Conservation (phyloP, 2,113 vertebrate genomes). For the Tupaia tana region DNA sequence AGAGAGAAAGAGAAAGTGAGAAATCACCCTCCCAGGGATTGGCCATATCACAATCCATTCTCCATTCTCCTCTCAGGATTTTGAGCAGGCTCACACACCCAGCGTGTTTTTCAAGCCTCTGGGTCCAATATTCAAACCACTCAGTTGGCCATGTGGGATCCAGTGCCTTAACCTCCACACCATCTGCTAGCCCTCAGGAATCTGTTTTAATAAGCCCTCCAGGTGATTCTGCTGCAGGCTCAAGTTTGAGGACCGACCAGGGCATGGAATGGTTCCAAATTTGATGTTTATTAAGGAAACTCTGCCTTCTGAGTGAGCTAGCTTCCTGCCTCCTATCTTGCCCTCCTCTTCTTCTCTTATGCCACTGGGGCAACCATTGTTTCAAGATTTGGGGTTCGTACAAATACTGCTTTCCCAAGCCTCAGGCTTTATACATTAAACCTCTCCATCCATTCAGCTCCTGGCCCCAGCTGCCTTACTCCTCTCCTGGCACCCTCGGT, state of each 20-base stretch:
- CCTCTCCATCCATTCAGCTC: not conserved
- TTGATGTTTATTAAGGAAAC: constrained; percentile 19
- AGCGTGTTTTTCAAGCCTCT: too few species aligned
- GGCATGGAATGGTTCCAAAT: not conserved
- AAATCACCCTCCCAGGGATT: too few species aligned
- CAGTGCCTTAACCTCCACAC: too few species aligned
- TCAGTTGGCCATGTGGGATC: too few species aligned
- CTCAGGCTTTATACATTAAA: not conserved
- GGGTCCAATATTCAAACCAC: too few species aligned
- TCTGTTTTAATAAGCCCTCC: not conserved
- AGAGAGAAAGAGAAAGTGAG: too few species aligned
- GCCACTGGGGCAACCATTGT: not conserved
- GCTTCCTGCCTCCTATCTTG: not conserved
- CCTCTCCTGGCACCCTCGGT: not conserved
- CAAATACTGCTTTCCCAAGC: not conserved
- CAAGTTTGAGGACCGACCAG: not conserved
- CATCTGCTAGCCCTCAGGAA: not conserved
- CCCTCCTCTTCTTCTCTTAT: not conserved
- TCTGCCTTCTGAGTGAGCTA: not conserved
- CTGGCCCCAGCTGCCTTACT: not conserved
- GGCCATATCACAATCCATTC: too few species aligned
- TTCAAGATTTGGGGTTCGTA: not conserved
- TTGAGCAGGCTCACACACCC: too few species aligned
- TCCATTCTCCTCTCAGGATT: too few species aligned
- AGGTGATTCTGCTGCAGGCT: not conserved